Evolutionary conservation across 1,140 invertebrate species (phyloP), one percentile per base, ranked within the genome.

Genomic region (Drosophila parabipectinata): DNA sequence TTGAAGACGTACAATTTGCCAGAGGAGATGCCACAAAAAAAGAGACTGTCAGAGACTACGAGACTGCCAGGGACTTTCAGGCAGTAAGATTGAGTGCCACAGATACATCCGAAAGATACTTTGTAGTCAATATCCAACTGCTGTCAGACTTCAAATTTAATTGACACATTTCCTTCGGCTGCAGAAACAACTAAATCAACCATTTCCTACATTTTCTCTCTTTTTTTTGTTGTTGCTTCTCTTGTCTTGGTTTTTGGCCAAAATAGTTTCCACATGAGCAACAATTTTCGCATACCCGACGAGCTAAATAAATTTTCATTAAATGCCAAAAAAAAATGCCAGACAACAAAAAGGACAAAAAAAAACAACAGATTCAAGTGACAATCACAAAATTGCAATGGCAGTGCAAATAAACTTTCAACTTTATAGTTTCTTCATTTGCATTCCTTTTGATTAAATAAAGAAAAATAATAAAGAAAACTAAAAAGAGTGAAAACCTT

Each of bases 131-230:
- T 72, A 72, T 14, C 60, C 73, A 71, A 72, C 66, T 80, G 62
- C 68, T 79, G 78, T 88, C 83, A 82, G 59, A 77, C 67, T 82
- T 87, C 76, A 77, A 88, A 88, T 88, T 88, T 88, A 88, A 88
- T 88, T 88, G 83, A 79, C 79, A 88, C 79, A 83, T 88, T 88
- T 88, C 67, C 67, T 77, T 51, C 56, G 67, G 50, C 54, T 44
- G 14, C 44, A 24, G 18, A 47, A 47, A 52, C 34, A 48, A 39
- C 54, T 66, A 39, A 30, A 37, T 28, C 34, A 47, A 24, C 58
- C 66, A 60, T 63, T 61, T 73, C 51, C 50, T 55, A 30, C 50
- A 44, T 67, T 61, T 64, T 52, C 21, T 32, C 14, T 18, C 15
- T 8, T 5, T 32, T 21, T 21, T 21, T 21, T 21, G 2, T 21